Percentiles rank a stretch among this genome's conserved stretches.
Evolutionary conservation across 2,113 vertebrate species (phyloP).

Genomic region (Sylvietta virens): DNA sequence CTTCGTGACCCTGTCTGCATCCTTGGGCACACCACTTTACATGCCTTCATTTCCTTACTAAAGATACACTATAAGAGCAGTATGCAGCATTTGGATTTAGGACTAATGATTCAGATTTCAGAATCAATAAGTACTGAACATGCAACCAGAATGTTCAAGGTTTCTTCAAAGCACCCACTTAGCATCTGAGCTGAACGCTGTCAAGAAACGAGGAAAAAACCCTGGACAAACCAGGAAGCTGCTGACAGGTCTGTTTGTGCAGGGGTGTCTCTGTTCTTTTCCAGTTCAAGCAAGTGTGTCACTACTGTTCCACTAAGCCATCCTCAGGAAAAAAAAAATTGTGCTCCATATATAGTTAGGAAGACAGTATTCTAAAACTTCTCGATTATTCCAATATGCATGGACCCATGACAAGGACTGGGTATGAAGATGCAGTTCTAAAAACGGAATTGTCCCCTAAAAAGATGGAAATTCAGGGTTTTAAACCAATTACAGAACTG

Average conservation of each 20-base stretch:
- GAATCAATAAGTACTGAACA: not conserved
- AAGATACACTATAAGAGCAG: not conserved
- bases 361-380: not conserved
- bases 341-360: not conserved
- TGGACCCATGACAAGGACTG: not conserved
- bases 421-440: not conserved
- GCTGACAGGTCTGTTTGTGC: not conserved
- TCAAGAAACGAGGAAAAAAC: not conserved
- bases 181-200: not conserved
- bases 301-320: not conserved
- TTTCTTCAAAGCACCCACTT: not conserved
- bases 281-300: rapidly evolving
- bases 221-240: not conserved
- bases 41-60: not conserved
- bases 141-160: not conserved
- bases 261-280: not conserved
- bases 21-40: not conserved
- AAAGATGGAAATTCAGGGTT: not conserved
- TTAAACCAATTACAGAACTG: not conserved
- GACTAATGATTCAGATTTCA: not conserved
- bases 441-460: not conserved
- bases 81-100: not conserved
- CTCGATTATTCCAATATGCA: not conserved
- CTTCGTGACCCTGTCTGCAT: conserved; percentile 11
- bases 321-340: not conserved